Conservation (phyloP, 2,797 vertebrate genomes). For the Argyrosomus regius region DNA sequence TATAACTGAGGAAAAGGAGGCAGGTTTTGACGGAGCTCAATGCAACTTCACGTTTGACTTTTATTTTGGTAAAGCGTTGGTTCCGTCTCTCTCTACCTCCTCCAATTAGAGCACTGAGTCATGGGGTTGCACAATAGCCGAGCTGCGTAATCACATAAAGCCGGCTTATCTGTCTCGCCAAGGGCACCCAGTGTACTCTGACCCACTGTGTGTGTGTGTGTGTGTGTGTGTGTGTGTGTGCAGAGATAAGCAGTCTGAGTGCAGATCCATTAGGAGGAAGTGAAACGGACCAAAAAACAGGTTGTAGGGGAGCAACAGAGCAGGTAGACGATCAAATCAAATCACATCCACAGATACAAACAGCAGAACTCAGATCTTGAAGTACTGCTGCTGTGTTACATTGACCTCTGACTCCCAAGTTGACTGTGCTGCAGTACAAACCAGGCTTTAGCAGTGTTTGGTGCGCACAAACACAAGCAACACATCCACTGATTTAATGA, state of each 20-base stretch:
- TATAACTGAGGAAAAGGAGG: too few relatives aligned
- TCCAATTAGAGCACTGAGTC: slow-evolving; percentile 77
- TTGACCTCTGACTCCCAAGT: too few relatives aligned
- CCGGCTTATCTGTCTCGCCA: slow-evolving; percentile 84
- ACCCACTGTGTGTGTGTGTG: slow-evolving; percentile 43
- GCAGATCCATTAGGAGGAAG: slow-evolving; percentile 48
- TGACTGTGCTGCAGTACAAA: too few relatives aligned
- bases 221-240: slow-evolving; percentile 46
- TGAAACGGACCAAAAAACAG: slow-evolving; percentile 34
- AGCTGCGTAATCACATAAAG: slow-evolving; percentile 77
- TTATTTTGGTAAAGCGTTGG: neutral
- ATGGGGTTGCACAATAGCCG: slow-evolving; percentile 80
- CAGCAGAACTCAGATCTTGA: neutral
- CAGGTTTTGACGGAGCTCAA: neutral
- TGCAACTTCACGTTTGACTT: neutral
- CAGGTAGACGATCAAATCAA: slow-evolving; percentile 25
- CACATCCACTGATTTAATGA: too few relatives aligned
- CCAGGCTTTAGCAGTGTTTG: too few relatives aligned
- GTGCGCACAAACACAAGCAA: too few relatives aligned
- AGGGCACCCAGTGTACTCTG: slow-evolving; percentile 83
- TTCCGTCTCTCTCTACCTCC: slow-evolving; percentile 6
- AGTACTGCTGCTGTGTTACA: neutral
- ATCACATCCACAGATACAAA: slow-evolving; percentile 2
- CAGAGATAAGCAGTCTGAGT: slow-evolving; percentile 47
- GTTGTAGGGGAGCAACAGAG: slow-evolving; percentile 18